Base-by-base conservation (phyloP, 2,797 vertebrate genomes). In the Bovichtus variegatus region DNA sequence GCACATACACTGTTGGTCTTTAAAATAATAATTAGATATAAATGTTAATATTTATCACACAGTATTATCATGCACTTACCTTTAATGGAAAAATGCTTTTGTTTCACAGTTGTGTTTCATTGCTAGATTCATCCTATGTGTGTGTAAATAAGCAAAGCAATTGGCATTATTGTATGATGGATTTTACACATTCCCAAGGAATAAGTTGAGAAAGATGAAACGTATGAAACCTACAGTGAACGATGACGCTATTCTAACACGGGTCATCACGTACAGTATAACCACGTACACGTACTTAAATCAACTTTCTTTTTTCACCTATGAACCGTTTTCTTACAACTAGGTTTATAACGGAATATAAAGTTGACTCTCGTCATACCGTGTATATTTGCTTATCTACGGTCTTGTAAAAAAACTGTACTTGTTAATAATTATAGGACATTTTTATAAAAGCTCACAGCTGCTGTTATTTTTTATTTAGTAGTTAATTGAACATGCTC, bases 41-140 rank as follows among this genome's bases (percentile, higher is more conserved):
- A n/a, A n/a, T n/a, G n/a, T 74, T 49, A 46, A 77, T 73, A 29
- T 62, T 40, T 44, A 62, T 78, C 8, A 15, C 6, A 55, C 50
- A 62, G 67, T 7, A 34, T 50, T 6, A 34, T 49, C 29, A n/a
- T n/a, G n/a, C n/a, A n/a, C n/a, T n/a, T n/a, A n/a, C n/a, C n/a
- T 53, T n/a, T 38, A 60, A 57, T 2, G n/a, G n/a, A n/a, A n/a
- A n/a, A 55, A 43, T 9, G 5, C 1, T 8, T 53, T 36, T 6
- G 31, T 46, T 27, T 58, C n/a, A 31, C 11, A 27, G 18, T 1
- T 40, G 19, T 9, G 8, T 47, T 64, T 19, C 63, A 44, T 63
- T 43, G 10, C 23, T 13, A 16, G 23, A 15, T 51, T 59, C 10
- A 25, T 51, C 43, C 18, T 21, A 1, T 61, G 11, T 58, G 44